These are phyloP conservation scores for Crotophaga sulcirostris DNA, from an alignment of 2,113 vertebrate genomes.

Conservation along the genomic window DNA sequence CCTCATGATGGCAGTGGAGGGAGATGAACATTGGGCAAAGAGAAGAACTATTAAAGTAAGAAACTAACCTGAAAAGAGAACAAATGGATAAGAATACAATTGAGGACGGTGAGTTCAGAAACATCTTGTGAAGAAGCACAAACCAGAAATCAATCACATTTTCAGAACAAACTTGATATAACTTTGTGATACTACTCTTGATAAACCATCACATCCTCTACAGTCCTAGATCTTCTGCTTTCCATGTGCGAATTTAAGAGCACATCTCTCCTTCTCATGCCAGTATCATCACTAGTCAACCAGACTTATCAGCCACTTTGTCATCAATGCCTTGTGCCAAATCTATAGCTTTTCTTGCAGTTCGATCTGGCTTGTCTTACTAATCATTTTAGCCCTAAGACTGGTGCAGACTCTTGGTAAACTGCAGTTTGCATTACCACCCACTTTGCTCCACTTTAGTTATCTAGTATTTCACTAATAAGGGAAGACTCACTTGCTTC, in stretches of 20 bases:
- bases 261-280: neutral
- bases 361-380: neutral
- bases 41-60: neutral
- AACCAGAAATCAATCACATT: neutral
- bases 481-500: neutral
- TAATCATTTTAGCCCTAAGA: neutral
- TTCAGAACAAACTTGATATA: neutral
- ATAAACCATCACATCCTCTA: neutral
- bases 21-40: neutral
- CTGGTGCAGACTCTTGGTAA: neutral
- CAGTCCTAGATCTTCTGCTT: neutral
- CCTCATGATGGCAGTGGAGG: neutral
- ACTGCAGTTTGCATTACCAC: neutral
- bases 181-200: neutral
- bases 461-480: neutral
- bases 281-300: neutral
- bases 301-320: neutral
- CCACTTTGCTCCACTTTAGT: neutral
- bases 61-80: neutral
- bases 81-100: neutral
- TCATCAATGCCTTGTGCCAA: neutral
- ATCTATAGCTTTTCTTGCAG: neutral
- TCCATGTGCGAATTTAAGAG: neutral
- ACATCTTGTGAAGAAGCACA: neutral
- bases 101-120: neutral